phyloP scores from a whole-genome alignment of 2,888 invertebrate species.

The Caenorhabditis panamensis region DNA sequence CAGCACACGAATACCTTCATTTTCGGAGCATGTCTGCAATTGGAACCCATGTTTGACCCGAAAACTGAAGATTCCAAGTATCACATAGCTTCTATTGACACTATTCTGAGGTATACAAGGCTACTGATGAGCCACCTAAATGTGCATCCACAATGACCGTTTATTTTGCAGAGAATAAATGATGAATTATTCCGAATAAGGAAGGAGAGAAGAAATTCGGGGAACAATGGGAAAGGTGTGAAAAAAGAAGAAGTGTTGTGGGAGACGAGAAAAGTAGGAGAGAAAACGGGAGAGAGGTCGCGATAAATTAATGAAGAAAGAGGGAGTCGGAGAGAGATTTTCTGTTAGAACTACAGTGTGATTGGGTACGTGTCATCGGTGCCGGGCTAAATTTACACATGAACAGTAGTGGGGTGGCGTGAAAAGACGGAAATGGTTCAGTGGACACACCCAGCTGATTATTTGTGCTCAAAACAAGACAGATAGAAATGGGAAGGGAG shows the following conservation, averaged over 20 bases:
- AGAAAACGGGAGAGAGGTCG: constrained; percentile 20
- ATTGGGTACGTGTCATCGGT: constrained; percentile 32
- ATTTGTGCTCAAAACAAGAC: constrained; percentile 32
- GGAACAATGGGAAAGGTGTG: constrained; percentile 14
- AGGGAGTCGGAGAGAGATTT: constrained; percentile 26
- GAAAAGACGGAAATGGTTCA: constrained; percentile 17
- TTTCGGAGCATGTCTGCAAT: constrained; percentile 24
- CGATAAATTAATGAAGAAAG: constrained; percentile 36
- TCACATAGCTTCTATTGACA: constrained; percentile 19
- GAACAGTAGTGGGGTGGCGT: constrained; percentile 16
- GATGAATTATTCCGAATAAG: constrained; percentile 16
- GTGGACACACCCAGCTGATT: background rate
- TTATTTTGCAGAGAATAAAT: constrained; percentile 42
- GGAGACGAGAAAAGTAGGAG: background rate
- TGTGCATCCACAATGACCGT: constrained; percentile 34
- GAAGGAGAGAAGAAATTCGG: background rate
- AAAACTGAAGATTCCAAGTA: constrained; percentile 24
- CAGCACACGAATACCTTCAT: background rate
- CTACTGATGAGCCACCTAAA: too few species aligned
- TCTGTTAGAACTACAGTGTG: constrained; percentile 43
- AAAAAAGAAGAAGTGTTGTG: constrained; percentile 5
- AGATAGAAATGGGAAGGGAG: constrained; percentile 5
- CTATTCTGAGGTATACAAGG: constrained; percentile 4
- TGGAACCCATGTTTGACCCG: background rate
- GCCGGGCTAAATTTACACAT: constrained; percentile 51